A percentile compares a stretch with the other conserved stretches of the same genome.
These are phyloP conservation scores for Rhagoletis zephyria DNA, from an alignment of 1,140 invertebrate species.

Conservation along the genomic window DNA sequence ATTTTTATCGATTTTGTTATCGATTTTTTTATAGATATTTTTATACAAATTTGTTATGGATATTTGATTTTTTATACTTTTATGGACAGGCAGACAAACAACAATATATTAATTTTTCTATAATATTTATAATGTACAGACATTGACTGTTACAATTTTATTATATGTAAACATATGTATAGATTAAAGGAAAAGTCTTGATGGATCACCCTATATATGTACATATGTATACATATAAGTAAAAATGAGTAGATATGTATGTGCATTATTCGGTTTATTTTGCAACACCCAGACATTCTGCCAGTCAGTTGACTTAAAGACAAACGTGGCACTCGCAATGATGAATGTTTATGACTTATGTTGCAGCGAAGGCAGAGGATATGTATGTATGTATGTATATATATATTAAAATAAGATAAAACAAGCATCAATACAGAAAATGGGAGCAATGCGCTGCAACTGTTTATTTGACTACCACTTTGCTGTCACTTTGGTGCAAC, in stretches of 20 bases:
- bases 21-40: too few relatives aligned
- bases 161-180: not conserved
- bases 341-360: conserved; percentile 38
- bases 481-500: conserved; percentile 1
- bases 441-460: conserved; percentile 42
- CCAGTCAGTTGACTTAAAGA: not conserved
- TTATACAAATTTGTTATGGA: too few relatives aligned
- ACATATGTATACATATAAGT: not conserved
- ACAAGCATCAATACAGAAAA: not conserved
- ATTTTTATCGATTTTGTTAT: too few relatives aligned
- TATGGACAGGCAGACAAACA: not conserved
- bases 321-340: conserved; percentile 31
- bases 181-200: not conserved
- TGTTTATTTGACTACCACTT: conserved; percentile 45
- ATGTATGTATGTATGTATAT: not conserved
- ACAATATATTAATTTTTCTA: too few relatives aligned
- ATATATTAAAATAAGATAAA: not conserved
- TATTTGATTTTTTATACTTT: too few relatives aligned
- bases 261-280: too few relatives aligned
- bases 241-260: not conserved
- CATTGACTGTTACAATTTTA: not conserved
- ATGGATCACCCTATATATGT: not conserved
- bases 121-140: too few relatives aligned
- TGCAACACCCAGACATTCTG: not conserved
- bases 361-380: not conserved